A percentile compares a stretch with the other conserved stretches of the same genome.
Evolutionary conservation across 2,888 invertebrate genomes (phyloP).

Genomic region (Acronicta leporina): DNA sequence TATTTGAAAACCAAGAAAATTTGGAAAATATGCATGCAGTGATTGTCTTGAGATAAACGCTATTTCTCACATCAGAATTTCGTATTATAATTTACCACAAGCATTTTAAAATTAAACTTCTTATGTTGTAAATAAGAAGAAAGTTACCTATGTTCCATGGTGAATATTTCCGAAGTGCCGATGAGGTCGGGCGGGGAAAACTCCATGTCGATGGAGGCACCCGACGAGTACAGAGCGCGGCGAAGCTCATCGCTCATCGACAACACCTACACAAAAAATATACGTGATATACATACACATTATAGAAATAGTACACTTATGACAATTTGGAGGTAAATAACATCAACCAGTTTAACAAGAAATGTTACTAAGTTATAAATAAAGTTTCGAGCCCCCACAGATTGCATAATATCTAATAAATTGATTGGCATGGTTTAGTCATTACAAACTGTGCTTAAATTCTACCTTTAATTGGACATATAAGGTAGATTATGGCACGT

Average conservation of each 20-base stretch:
- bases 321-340: not conserved
- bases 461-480: constrained; percentile 11
- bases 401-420: not conserved
- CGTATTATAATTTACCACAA: constrained; percentile 12
- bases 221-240: constrained; percentile 93
- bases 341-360: constrained; percentile 3
- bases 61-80: constrained; percentile 11
- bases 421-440: not conserved
- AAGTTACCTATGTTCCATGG: constrained; percentile 93
- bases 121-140: not conserved
- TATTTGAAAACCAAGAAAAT: constrained; percentile 3
- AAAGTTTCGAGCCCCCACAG: constrained; percentile 4
- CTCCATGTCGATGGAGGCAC: constrained; percentile 95
- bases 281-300: constrained; percentile 3
- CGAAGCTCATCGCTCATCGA: constrained; percentile 98
- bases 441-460: constrained; percentile 3
- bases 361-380: not conserved
- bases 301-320: not conserved
- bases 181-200: constrained; percentile 97
- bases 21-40: too few relatives aligned
- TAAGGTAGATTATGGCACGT: constrained; percentile 4
- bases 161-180: constrained; percentile 96
- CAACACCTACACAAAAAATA: constrained; percentile 91
- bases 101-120: constrained; percentile 12
- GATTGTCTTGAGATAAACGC: not conserved